A percentile compares a stretch with the other conserved stretches of the same genome.
Conservation (phyloP, 1,140 invertebrate genomes). For the Ceratoteleas bidentatus region DNA sequence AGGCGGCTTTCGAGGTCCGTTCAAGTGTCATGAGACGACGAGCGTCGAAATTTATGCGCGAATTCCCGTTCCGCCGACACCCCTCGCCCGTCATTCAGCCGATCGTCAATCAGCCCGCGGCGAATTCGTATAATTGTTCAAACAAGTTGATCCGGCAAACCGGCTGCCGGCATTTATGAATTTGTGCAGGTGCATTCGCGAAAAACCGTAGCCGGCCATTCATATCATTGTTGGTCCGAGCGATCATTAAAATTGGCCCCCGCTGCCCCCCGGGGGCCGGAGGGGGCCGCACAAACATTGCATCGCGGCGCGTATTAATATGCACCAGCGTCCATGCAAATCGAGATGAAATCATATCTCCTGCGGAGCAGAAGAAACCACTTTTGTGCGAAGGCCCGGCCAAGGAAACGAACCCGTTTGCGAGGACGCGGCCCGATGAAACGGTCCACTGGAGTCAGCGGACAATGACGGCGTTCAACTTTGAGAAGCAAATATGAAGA, state of each 20-base stretch:
- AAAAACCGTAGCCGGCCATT: constrained; percentile 42
- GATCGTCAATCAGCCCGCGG: constrained; percentile 68
- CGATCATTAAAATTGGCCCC: constrained; percentile 65
- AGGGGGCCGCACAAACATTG: constrained; percentile 27
- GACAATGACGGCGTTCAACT: constrained; percentile 36
- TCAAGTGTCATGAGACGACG: constrained; percentile 66
- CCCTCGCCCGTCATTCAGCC: constrained; percentile 27
- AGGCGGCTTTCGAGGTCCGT: constrained; percentile 40
- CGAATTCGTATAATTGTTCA: constrained; percentile 55
- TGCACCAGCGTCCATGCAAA: constrained; percentile 51
- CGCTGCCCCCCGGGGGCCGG: no score
- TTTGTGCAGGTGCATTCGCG: constrained; percentile 62
- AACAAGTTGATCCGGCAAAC: constrained; percentile 46
- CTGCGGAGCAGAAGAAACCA: constrained; percentile 49
- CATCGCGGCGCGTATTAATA: constrained; percentile 48
- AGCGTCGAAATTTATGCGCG: constrained; percentile 75
- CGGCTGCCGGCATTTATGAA: constrained; percentile 56
- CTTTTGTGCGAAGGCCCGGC: constrained; percentile 29
- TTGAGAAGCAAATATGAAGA: constrained; percentile 33
- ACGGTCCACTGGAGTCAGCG: constrained; percentile 46
- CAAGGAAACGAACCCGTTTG: constrained; percentile 19
- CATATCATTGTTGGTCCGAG: constrained; percentile 52
- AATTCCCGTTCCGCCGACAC: constrained; percentile 47
- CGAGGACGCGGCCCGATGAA: constrained; percentile 16
- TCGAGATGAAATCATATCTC: constrained; percentile 54